These are phyloP conservation scores for Collichthys lucidus DNA, from an alignment of 2,113 vertebrate species.

Conservation along the genomic window DNA sequence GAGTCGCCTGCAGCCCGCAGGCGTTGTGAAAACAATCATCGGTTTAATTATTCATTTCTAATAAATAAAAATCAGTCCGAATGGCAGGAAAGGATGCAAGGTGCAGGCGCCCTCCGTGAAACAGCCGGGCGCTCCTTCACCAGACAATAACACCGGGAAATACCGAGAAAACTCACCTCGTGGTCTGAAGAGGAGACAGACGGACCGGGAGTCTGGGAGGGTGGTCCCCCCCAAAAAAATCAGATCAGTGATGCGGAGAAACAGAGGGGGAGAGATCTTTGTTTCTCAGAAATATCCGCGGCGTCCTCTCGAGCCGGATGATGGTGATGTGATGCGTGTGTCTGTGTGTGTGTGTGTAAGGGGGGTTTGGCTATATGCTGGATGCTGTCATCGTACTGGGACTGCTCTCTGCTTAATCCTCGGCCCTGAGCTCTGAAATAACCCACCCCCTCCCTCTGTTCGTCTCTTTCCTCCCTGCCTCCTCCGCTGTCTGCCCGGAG, in stretches of 20 bases:
- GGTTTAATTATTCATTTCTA: slow-evolving; percentile 33
- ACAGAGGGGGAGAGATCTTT: slow-evolving; percentile 14
- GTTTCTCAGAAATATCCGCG: slow-evolving; percentile 32
- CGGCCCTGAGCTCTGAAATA: slow-evolving; percentile 77
- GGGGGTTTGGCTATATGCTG: slow-evolving; percentile 70
- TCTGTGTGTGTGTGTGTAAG: background rate
- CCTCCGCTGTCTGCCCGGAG: slow-evolving; percentile 61
- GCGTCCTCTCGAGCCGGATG: slow-evolving; percentile 68
- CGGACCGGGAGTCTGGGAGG: slow-evolving; percentile 45
- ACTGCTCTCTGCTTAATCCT: slow-evolving; percentile 80
- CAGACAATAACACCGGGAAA: slow-evolving; percentile 71
- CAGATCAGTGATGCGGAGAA: slow-evolving; percentile 29
- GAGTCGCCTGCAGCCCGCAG: slow-evolving; percentile 22
- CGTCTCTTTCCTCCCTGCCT: slow-evolving; percentile 47
- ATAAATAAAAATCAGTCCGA: slow-evolving; percentile 26
- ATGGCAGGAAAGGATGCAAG: slow-evolving; percentile 52
- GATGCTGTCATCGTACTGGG: slow-evolving; percentile 82
- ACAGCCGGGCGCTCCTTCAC: slow-evolving; percentile 39
- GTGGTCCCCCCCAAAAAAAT: slow-evolving; percentile 21
- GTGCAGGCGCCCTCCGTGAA: slow-evolving; percentile 46
- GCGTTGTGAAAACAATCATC: slow-evolving; percentile 19
- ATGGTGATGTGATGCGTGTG: slow-evolving; percentile 17
- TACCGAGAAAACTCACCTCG: slow-evolving; percentile 80
- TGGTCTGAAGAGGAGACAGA: slow-evolving; percentile 69
- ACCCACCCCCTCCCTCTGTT: slow-evolving; percentile 66